These are phyloP conservation scores for Corapipo altera DNA, from an alignment of 2,113 vertebrate species.

Conservation along the genomic window DNA sequence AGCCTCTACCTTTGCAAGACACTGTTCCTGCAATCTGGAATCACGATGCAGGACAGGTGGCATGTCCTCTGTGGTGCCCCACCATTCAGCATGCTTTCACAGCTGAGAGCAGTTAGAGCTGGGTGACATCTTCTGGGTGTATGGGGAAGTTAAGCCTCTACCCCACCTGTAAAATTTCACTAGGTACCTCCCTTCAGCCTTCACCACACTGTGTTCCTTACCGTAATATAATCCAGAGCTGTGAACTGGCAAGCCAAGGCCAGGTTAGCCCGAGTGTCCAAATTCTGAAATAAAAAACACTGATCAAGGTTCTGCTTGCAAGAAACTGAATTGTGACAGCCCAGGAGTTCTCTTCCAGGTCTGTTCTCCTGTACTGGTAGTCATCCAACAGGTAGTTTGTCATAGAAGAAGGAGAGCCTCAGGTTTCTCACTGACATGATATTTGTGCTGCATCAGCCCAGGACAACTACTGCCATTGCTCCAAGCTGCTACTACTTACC, in stretches of 20 bases:
- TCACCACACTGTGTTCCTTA: not conserved
- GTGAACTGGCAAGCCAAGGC: slow-evolving; percentile 64
- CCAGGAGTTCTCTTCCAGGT: not conserved
- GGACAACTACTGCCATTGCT: not conserved
- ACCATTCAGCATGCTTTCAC: not conserved
- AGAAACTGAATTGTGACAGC: not conserved
- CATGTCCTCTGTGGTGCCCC: not conserved
- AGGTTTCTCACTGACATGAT: not conserved
- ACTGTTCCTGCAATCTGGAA: not conserved
- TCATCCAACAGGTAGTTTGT: not conserved
- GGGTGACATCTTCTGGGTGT: accelerated
- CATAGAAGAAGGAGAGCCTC: not conserved
- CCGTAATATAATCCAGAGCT: slow-evolving; percentile 69
- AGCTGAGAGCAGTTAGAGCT: not conserved
- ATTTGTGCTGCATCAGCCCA: not conserved
- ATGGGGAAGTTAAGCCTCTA: not conserved
- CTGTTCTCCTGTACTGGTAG: not conserved
- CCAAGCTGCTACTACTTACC: slow-evolving; percentile 25
- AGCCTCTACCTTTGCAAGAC: not conserved
- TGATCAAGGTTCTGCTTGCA: not conserved
- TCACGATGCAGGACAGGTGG: not conserved
- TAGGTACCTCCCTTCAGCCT: not conserved
- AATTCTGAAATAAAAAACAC: slow-evolving; percentile 55
- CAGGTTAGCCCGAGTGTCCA: slow-evolving; percentile 61
- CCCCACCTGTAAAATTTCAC: not conserved